phyloP scores from a whole-genome alignment of 2,888 invertebrate genomes.

The Antheraea yamamai region DNA sequence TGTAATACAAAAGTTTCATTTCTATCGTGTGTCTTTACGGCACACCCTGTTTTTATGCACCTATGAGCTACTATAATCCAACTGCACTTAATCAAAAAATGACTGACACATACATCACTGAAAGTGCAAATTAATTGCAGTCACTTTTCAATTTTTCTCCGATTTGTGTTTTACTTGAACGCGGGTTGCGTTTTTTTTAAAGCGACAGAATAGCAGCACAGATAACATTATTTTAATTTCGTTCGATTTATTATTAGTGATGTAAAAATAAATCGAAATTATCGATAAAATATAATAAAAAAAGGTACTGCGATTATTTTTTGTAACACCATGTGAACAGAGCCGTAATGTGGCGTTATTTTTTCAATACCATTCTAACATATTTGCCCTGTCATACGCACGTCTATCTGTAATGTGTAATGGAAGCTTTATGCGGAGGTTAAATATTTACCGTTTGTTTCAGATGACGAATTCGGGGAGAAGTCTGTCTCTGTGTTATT shows the following conservation, averaged over 20 bases:
- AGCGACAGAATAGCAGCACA: not conserved
- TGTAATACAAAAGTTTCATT: too few species aligned
- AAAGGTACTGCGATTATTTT: not conserved
- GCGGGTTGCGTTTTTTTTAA: too few species aligned
- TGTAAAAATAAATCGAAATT: not conserved
- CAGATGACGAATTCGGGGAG: constrained; percentile 96
- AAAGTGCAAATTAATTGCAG: too few species aligned
- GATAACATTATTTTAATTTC: not conserved
- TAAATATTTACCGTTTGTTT: constrained; percentile 64
- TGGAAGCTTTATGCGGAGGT: constrained; percentile 7
- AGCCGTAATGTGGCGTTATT: not conserved
- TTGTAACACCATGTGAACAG: not conserved
- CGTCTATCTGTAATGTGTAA: constrained; percentile 1
- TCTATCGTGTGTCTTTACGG: too few species aligned
- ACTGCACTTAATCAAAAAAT: too few species aligned
- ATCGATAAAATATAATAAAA: not conserved
- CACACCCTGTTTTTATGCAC: too few species aligned
- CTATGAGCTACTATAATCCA: too few species aligned
- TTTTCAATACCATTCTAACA: not conserved
- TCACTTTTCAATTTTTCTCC: too few species aligned
- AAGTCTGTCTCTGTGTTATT: constrained; percentile 94
- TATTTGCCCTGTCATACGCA: constrained; percentile 13
- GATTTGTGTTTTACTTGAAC: too few species aligned
- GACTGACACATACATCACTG: too few species aligned
- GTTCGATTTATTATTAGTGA: not conserved